Conservation (phyloP, 2,113 vertebrate genomes). For the Datnioides undecimradiatus region DNA sequence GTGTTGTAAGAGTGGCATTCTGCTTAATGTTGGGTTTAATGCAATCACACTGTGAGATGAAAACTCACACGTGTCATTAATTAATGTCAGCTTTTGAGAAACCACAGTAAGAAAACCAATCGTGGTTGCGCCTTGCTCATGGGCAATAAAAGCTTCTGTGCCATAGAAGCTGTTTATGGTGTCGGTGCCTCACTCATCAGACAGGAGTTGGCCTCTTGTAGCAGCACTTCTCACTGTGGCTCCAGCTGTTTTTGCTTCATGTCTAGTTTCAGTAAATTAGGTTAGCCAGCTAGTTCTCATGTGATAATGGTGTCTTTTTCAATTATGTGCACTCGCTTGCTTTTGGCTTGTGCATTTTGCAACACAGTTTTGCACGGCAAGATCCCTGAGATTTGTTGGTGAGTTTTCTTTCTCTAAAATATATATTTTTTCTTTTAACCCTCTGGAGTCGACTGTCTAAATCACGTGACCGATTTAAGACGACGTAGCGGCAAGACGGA, state of each 20-base stretch:
- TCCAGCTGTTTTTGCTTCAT: not conserved
- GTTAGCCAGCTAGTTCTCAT: conserved; percentile 58
- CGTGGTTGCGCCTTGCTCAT: too few species aligned
- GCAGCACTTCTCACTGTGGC: not conserved
- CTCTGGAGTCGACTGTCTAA: too few species aligned
- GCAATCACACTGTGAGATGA: not conserved
- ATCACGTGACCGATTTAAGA: too few species aligned
- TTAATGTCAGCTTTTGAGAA: not conserved
- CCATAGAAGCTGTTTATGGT: too few species aligned
- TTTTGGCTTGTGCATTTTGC: conserved; percentile 4
- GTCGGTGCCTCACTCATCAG: not conserved
- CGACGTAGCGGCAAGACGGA: too few species aligned
- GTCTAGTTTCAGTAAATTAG: conserved; percentile 52
- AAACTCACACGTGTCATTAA: too few species aligned
- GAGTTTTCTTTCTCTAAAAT: conserved; percentile 15
- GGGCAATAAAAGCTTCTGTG: too few species aligned
- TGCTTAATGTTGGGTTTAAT: not conserved
- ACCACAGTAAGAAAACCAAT: not conserved
- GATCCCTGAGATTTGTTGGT: not conserved
- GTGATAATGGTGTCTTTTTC: conserved; percentile 49
- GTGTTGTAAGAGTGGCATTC: not conserved
- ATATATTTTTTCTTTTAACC: too few species aligned
- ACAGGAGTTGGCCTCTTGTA: not conserved
- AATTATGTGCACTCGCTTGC: conserved; percentile 20
- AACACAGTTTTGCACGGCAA: not conserved